Evolutionary conservation across 1,140 invertebrate genomes (phyloP).

Genomic region (Ruditapes philippinarum): DNA sequence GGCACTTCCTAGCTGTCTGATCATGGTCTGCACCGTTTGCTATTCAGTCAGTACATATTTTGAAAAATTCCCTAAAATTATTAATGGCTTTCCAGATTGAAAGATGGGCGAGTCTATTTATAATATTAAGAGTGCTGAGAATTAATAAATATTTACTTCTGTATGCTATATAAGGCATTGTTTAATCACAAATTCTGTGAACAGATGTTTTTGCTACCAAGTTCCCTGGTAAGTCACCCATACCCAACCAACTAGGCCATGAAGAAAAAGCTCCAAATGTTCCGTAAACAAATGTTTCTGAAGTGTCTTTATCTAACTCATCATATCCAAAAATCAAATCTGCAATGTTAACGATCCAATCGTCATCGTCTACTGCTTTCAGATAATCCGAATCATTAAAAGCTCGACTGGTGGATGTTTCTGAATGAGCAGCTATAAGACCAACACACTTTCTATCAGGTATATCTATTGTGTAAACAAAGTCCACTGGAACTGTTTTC

Average conservation of each 20-base stretch:
- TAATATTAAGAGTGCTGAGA: too few relatives aligned
- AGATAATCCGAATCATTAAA: too few relatives aligned
- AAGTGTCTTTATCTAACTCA: slow-evolving; percentile 15
- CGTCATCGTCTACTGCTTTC: not conserved
- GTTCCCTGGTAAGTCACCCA: slow-evolving; percentile 50
- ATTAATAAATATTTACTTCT: not conserved
- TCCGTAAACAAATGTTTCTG: slow-evolving; percentile 58
- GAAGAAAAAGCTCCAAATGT: slow-evolving; percentile 42
- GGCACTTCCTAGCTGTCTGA: too few relatives aligned
- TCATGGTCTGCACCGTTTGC: too few relatives aligned
- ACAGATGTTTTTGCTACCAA: slow-evolving; percentile 49
- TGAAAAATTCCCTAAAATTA: too few relatives aligned
- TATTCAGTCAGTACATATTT: too few relatives aligned
- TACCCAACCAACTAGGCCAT: slow-evolving; percentile 67
- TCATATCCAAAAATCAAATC: slow-evolving; percentile 49
- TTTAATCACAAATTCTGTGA: not conserved
- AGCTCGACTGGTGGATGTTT: not conserved
- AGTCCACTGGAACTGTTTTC: not conserved
- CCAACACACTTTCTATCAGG: slow-evolving; percentile 15
- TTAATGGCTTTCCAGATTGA: too few relatives aligned
- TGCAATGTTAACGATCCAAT: slow-evolving; percentile 54
- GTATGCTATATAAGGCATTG: not conserved
- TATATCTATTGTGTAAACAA: slow-evolving; percentile 28
- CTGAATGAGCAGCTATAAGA: slow-evolving; percentile 29
- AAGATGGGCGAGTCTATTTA: too few relatives aligned